A percentile compares a stretch with the other conserved stretches of the same genome.
These are phyloP conservation scores for Phlogophora meticulosa DNA, from an alignment of 2,888 invertebrate species.

Conservation along the genomic window DNA sequence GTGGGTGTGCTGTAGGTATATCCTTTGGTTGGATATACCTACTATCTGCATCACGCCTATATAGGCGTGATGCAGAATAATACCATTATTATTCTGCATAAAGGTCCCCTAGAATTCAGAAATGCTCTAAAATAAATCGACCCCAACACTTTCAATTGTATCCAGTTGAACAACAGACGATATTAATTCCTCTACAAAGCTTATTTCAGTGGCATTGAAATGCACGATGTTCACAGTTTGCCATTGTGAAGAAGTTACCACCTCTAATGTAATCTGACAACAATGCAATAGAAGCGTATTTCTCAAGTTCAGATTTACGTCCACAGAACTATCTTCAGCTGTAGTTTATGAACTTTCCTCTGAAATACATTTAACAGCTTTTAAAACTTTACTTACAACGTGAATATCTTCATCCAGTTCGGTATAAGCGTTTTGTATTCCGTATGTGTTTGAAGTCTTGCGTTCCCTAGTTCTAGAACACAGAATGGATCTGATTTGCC, in stretches of 20 bases:
- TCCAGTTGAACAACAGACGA: no score
- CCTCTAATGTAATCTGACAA: constrained; percentile 5
- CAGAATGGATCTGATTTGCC: constrained; percentile 99
- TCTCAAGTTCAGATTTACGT: constrained; percentile 22
- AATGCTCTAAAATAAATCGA: no score
- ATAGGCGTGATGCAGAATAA: no score
- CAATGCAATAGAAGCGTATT: constrained; percentile 11
- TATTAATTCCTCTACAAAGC: background rate
- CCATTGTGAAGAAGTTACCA: constrained; percentile 4
- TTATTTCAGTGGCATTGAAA: background rate
- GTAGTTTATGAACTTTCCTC: constrained; percentile 10
- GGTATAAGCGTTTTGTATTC: constrained; percentile 99
- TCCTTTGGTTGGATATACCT: no score
- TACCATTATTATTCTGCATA: no score
- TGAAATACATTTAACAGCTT: constrained; percentile 1
- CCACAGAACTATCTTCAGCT: constrained; percentile 3
- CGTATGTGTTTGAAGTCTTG: constrained; percentile 98
- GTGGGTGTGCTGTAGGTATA: no score
- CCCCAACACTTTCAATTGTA: no score
- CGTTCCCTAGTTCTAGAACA: constrained; percentile 98
- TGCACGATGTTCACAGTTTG: background rate
- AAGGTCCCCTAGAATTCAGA: no score
- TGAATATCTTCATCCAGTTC: constrained; percentile 99
- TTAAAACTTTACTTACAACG: constrained; percentile 94
- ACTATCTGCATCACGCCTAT: no score